A percentile compares a stretch with the other conserved stretches of the same genome.
These are phyloP conservation scores for Liopterus haemorrhoidalis DNA, from an alignment of 2,888 invertebrate genomes.

Conservation along the genomic window DNA sequence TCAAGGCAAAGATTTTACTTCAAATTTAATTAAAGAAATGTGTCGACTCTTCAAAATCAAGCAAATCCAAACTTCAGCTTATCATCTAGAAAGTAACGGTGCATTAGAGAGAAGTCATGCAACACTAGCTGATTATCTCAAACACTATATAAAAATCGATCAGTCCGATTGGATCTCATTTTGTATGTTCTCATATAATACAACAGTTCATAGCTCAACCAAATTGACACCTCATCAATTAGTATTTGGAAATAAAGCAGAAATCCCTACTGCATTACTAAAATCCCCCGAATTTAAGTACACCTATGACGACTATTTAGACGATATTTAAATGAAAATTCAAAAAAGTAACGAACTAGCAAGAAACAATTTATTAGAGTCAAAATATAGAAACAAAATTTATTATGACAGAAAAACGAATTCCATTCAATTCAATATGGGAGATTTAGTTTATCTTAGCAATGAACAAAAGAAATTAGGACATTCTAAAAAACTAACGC, in stretches of 20 bases:
- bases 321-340: conserved; percentile 31
- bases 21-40: conserved; percentile 32
- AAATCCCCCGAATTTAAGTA: conserved; percentile 35
- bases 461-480: conserved; percentile 1
- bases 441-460: conserved; percentile 3
- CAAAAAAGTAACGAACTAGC: conserved; percentile 28
- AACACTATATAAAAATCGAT: conserved; percentile 37
- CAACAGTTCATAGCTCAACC: conserved; percentile 35
- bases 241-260: conserved; percentile 35
- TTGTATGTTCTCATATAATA: conserved; percentile 39
- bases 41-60: conserved; percentile 36
- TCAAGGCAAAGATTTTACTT: conserved; percentile 29
- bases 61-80: conserved; percentile 34
- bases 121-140: conserved; percentile 38
- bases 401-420: conserved; percentile 15
- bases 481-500: conserved; percentile 1
- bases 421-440: conserved; percentile 6
- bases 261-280: conserved; percentile 31
- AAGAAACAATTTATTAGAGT: conserved; percentile 27
- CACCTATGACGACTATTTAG: conserved; percentile 32
- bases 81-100: conserved; percentile 36
- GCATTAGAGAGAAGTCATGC: conserved; percentile 37
- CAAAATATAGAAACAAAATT: conserved; percentile 11
- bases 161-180: conserved; percentile 36
- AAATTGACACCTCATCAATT: conserved; percentile 38